phyloP scores from a whole-genome alignment of 2,888 invertebrate species.

The Sabatieria punctata region DNA sequence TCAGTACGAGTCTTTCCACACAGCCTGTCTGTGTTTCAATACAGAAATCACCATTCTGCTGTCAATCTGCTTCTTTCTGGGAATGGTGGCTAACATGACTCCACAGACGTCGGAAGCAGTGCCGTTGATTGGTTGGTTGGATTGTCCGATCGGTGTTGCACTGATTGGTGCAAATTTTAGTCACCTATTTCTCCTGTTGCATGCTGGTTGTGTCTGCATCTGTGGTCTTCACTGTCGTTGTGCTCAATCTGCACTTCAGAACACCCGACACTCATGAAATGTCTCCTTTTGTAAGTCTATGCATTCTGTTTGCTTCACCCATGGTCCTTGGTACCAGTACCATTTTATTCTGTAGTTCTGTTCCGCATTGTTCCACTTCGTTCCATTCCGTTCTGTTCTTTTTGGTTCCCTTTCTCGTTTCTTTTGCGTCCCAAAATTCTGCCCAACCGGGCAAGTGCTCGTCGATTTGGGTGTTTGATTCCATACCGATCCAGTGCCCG shows the following conservation, averaged over 20 bases:
- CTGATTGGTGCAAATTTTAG: conserved; percentile 7
- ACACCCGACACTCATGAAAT: conserved; percentile 24
- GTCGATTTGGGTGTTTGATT: no score
- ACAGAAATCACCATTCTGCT: conserved; percentile 39
- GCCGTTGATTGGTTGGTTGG: conserved; percentile 72
- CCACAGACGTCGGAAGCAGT: conserved; percentile 97
- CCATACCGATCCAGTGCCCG: no score
- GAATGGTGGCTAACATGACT: conserved; percentile 92
- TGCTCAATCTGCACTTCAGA: conserved; percentile 27
- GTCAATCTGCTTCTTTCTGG: conserved; percentile 91
- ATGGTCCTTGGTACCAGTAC: no score
- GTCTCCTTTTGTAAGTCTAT: conserved; percentile 26
- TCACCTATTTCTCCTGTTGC: conserved; percentile 25
- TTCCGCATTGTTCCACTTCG: no score
- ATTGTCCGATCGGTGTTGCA: not conserved
- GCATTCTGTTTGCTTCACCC: no score
- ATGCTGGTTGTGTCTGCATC: conserved; percentile 15
- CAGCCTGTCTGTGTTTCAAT: conserved; percentile 7
- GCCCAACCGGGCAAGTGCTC: no score
- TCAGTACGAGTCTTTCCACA: conserved; percentile 4
- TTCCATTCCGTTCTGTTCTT: no score
- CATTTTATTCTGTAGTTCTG: no score
- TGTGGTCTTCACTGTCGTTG: conserved; percentile 28
- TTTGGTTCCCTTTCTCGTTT: no score
- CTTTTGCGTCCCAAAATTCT: no score